A percentile compares a stretch with the other conserved stretches of the same genome.
Evolutionary conservation across 2,888 invertebrate genomes (phyloP).

Genomic region (Leptinotarsa juncta): DNA sequence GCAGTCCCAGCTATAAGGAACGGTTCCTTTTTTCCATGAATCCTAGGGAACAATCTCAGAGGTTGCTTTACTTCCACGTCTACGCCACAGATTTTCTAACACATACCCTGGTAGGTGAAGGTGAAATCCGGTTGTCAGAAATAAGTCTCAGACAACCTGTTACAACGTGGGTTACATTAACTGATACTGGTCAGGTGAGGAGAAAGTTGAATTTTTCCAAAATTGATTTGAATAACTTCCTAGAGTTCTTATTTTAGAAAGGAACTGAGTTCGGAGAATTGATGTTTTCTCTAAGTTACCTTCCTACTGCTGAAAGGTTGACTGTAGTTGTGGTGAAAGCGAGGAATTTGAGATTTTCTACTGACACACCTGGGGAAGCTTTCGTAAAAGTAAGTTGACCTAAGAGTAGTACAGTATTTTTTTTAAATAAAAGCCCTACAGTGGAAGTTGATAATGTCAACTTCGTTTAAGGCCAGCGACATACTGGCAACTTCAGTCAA

Average conservation of each 20-base stretch:
- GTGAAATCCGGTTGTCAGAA: constrained; percentile 75
- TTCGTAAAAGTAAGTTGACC: constrained; percentile 76
- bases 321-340: constrained; percentile 84
- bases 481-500: no score
- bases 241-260: constrained; percentile 62
- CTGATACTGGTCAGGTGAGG: constrained; percentile 77
- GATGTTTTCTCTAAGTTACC: constrained; percentile 84
- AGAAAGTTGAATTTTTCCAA: not conserved
- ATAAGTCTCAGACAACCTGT: constrained; percentile 75
- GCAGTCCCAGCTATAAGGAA: constrained; percentile 82
- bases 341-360: constrained; percentile 75
- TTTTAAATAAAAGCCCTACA: no score
- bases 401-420: not conserved
- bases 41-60: constrained; percentile 69
- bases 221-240: not conserved
- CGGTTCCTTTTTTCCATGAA: constrained; percentile 77
- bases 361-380: constrained; percentile 72
- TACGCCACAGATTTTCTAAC: constrained; percentile 74
- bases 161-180: constrained; percentile 83
- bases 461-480: no score
- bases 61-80: constrained; percentile 76
- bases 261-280: constrained; percentile 81
- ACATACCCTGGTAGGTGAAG: constrained; percentile 75
- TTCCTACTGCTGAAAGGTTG: constrained; percentile 84
- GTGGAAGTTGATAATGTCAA: no score